Evolutionary conservation across 92 coral and sea anemone species (phyloP).

Genomic region (Montipora capitata): DNA sequence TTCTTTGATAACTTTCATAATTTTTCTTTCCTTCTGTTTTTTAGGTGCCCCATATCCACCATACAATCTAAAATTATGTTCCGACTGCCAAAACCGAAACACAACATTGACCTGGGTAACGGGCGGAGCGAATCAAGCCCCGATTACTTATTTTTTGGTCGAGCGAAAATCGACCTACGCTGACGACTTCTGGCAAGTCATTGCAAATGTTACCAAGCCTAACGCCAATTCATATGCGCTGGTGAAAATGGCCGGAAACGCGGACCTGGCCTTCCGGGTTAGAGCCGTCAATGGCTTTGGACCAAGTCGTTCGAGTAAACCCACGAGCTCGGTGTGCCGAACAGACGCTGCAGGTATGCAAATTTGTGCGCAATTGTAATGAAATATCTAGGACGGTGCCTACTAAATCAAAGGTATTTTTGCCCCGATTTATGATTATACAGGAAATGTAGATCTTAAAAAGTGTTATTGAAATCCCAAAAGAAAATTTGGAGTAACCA

Average conservation of each 20-base stretch:
- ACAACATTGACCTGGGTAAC: slow-evolving; percentile 80
- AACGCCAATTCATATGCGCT: slow-evolving; percentile 31
- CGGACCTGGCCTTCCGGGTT: slow-evolving; percentile 81
- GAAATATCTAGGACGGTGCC: too few relatives aligned
- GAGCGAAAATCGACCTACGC: slow-evolving; percentile 78
- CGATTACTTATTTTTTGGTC: slow-evolving; percentile 82
- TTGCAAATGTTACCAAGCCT: slow-evolving; percentile 69
- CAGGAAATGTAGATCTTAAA: too few relatives aligned
- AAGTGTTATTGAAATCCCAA: too few relatives aligned
- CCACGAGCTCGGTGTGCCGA: slow-evolving; percentile 47
- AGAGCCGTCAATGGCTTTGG: slow-evolving; percentile 88
- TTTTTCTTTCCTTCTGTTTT: neutral
- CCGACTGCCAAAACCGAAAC: slow-evolving; percentile 60
- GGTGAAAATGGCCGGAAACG: slow-evolving; percentile 73
- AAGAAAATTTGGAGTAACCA: too few relatives aligned
- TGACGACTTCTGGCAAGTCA: slow-evolving; percentile 48
- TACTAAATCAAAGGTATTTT: too few relatives aligned
- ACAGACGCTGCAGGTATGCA: neutral
- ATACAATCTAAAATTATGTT: neutral
- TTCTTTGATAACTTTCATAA: neutral
- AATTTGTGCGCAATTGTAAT: too few relatives aligned
- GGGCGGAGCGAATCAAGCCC: slow-evolving; percentile 65
- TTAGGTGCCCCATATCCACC: too few relatives aligned
- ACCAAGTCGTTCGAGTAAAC: slow-evolving; percentile 47
- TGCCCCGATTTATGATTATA: too few relatives aligned